Conservation (phyloP, 2,888 invertebrate genomes). For the Nowickia ferox region DNA sequence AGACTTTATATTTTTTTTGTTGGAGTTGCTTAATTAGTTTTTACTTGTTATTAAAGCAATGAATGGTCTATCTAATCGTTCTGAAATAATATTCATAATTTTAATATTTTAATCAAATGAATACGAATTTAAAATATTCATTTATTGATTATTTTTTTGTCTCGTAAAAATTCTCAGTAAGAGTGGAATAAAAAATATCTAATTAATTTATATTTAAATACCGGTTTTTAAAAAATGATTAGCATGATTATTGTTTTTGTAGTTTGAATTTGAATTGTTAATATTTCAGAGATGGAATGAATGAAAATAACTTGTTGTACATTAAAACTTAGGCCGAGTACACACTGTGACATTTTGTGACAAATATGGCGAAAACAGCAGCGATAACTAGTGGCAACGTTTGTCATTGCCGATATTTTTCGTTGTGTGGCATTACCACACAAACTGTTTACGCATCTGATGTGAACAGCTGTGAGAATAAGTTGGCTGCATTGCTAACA, state of each 20-base stretch:
- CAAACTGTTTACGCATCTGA: too few species aligned
- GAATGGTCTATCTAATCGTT: background rate
- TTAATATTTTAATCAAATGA: background rate
- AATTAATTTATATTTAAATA: slow-evolving; percentile 8
- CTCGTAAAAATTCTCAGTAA: background rate
- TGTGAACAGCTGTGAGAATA: too few species aligned
- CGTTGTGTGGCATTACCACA: too few species aligned
- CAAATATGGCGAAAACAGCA: too few species aligned
- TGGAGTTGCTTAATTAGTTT: background rate
- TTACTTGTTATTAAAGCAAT: background rate
- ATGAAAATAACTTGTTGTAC: too few species aligned
- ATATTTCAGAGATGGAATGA: background rate
- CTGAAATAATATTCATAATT: background rate
- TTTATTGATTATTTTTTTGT: background rate
- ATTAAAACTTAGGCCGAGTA: too few species aligned
- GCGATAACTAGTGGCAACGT: too few species aligned
- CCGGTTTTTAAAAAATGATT: slow-evolving; percentile 1
- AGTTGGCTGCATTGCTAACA: too few species aligned
- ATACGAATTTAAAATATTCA: too few species aligned
- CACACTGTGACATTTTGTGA: too few species aligned
- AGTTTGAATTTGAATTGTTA: background rate
- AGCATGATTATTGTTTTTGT: background rate
- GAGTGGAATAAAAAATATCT: background rate
- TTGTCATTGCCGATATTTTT: too few species aligned
- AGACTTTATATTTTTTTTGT: too few species aligned